Evolutionary conservation across 2,113 vertebrate genomes (phyloP), one percentile per base, ranked within the genome.

Genomic region (Oryzias melastigma): DNA sequence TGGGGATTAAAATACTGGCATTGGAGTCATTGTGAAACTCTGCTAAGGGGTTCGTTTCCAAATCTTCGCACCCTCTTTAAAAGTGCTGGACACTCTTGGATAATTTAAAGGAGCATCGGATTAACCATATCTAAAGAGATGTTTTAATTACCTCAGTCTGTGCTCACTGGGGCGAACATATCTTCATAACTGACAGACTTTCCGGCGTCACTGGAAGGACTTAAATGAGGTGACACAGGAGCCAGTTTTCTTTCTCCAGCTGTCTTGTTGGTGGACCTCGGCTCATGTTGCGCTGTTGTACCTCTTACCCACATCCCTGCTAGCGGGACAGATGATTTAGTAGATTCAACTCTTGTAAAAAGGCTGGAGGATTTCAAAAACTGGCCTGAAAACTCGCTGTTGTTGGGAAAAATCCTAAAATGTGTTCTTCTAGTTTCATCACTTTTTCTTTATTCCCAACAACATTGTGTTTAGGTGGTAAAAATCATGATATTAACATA

Each of bases 191-290:
- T 24, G 47, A 68, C 70, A 81, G 83, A 87, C 83, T 75, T 25
- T 41, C 45, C 64, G 82, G 80, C 73, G 79, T 84, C 83, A 4
- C 8, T 45, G 47, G 42, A 18, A 64, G 60, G 65, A 64, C 71
- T 82, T 0, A 68, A 80, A 76, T 55, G 78, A 67, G 69, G 76
- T 59, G 74, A 80, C 71, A 81, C 61, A 2, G 75, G 73, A 81
- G 75, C 65, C 73, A 60, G 46, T 3, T 60, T 64, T 65, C 50
- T 51, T 70, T 60, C 57, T 19, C 68, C 78, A 81, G 73, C 80
- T 83, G 80, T 71, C 75, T 35, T 51, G 46, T 42, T 17, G 58
- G 62, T 68, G 48, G 71, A 63, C 62, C 59, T 42, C 40, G 4
- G 69, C 75, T 87, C 73, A 62, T 58, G 80, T 80, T 81, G 68